Conservation (phyloP, 2,797 vertebrate species). For the Dipus sagitta region DNA sequence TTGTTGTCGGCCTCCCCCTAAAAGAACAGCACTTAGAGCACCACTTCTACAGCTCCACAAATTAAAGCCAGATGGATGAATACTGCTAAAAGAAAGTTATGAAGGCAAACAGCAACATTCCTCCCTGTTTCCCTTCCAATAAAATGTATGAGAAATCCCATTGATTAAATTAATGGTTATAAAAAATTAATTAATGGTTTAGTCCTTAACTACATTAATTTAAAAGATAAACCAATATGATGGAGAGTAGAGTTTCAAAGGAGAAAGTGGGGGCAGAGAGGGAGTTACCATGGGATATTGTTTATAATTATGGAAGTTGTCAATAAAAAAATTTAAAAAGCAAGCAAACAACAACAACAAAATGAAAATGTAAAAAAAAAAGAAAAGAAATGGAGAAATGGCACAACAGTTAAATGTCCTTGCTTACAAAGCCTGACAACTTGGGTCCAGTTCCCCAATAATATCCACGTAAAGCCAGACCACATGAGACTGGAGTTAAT, state of each 20-base stretch:
- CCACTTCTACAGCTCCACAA: constrained; percentile 25
- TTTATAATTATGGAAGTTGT: no score
- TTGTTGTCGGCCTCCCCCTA: background rate
- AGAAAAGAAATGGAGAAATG: background rate
- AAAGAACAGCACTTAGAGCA: background rate
- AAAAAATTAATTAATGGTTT: no score
- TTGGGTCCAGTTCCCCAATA: background rate
- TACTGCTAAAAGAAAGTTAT: constrained; percentile 43
- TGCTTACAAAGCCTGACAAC: background rate
- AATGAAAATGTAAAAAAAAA: background rate
- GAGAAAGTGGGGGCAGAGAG: no score
- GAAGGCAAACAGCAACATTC: constrained; percentile 42
- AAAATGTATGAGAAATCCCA: constrained; percentile 17
- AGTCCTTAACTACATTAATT: background rate
- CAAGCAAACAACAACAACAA: no score
- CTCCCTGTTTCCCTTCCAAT: background rate
- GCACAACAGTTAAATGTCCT: background rate
- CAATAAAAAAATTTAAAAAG: no score
- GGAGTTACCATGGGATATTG: no score
- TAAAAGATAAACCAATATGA: constrained; percentile 36
- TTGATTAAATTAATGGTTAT: constrained; percentile 15
- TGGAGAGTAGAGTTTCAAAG: no score
- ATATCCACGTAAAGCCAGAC: no score
- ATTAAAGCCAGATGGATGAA: constrained; percentile 60
- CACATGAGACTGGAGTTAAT: no score